Evolutionary conservation across 2,797 vertebrate genomes (phyloP), one percentile per base, ranked within the genome.

Genomic region (Cossypha niveicapilla): DNA sequence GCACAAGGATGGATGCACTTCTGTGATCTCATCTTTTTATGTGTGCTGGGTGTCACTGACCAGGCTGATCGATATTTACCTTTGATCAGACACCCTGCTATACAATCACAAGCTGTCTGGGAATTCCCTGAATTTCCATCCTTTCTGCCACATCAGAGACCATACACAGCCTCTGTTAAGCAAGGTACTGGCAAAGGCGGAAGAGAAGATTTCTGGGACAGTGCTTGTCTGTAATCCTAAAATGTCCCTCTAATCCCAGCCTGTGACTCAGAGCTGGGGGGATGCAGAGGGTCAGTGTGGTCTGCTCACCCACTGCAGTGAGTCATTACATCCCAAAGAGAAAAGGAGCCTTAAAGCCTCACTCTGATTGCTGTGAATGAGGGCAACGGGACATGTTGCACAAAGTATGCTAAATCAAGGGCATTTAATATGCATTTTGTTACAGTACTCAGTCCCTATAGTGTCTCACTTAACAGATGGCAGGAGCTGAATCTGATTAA

Each of bases 401-500:
- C 37, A 35, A 47, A 80, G 61, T 27, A 25, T 12, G 19, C 41
- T 66, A 24, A 48, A 66, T 34, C 39, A 80, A 66, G 76, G 72
- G 85, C 68, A 70, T 77, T 68, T 79, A 7, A 86, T 74, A 68
- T 8, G 44, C 75, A 70, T 70, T 80, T 47, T 8, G 3, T 48
- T 56, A 23, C 57, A 88, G 80, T 91, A 79, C 54, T 53, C 0
- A 4, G 37, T 90, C 68, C 42, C 70, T 78, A 11, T 22, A 81
- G 70, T 28, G 50, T 82, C 81, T 91, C 72, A 80, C 47, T 78
- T 79, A 83, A 66, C 60, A 89, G 83, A 91, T 83, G 92, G 70
- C 67, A 93, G 89, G 66, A n/a, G 9, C 56, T 68, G 32, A 74
- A 47, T 88, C 57, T 83, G 60, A 92, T 95, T 92, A 90, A 91